Conservation (phyloP, 2,888 invertebrate species). For the Ormyrus pomaceus region DNA sequence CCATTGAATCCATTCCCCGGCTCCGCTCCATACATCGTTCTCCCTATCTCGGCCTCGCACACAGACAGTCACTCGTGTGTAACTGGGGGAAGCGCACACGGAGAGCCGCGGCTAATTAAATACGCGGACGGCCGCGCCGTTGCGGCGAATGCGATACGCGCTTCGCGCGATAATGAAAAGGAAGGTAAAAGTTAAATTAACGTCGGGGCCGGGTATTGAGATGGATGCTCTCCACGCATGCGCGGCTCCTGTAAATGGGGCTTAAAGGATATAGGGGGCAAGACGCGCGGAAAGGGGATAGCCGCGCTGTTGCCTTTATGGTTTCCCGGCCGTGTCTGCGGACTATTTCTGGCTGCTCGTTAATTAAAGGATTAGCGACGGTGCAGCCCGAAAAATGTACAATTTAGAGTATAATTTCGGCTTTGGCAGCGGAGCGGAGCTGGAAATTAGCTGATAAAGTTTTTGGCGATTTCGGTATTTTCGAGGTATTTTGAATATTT, state of each 20-base stretch:
- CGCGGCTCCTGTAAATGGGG: too few species aligned
- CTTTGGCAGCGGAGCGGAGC: too few species aligned
- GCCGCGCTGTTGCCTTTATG: background rate
- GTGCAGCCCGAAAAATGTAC: background rate
- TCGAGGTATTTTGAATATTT: too few species aligned
- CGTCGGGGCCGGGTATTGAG: background rate
- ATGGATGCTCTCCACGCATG: too few species aligned
- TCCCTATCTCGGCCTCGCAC: background rate
- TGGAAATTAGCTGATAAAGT: too few species aligned
- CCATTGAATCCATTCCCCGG: slow-evolving; percentile 20
- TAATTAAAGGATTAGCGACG: slow-evolving; percentile 56
- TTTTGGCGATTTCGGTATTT: too few species aligned
- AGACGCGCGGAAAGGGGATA: too few species aligned
- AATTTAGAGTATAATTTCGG: too few species aligned
- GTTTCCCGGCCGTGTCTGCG: background rate
- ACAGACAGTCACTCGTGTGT: background rate
- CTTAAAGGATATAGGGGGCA: background rate
- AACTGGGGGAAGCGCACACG: too few species aligned
- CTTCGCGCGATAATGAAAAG: slow-evolving; percentile 25
- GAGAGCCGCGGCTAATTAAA: too few species aligned
- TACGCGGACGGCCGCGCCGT: background rate
- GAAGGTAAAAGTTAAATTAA: slow-evolving; percentile 44
- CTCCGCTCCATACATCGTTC: background rate
- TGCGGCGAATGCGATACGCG: too few species aligned
- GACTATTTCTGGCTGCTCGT: slow-evolving; percentile 23